These are phyloP conservation scores for Drosophila ficusphila DNA, from an alignment of 1,140 invertebrate genomes.

Conservation along the genomic window DNA sequence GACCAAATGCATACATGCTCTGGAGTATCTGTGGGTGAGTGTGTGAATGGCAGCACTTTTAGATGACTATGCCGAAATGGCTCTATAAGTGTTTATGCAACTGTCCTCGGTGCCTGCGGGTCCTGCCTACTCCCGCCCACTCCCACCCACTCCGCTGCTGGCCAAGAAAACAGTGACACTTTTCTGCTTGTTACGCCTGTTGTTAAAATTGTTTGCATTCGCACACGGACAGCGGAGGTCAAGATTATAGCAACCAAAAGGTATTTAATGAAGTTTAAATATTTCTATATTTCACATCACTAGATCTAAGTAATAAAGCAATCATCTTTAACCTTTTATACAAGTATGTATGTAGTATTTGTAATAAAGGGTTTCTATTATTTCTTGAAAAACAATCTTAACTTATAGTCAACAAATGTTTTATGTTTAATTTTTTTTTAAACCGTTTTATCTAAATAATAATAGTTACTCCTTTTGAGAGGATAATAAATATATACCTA, in stretches of 20 bases:
- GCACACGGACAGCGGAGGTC: constrained; percentile 8
- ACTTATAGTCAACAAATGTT: no score
- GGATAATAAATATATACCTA: no score
- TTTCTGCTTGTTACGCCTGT: constrained; percentile 79
- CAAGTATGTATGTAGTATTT: no score
- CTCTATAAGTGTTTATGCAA: constrained; percentile 79
- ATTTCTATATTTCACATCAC: no score
- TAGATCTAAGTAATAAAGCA: no score
- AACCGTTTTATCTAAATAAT: no score
- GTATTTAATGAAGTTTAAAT: neutral
- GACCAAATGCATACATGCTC: constrained; percentile 59
- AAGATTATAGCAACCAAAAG: neutral
- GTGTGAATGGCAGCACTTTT: constrained; percentile 67
- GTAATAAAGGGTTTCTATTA: no score
- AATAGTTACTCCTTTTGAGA: no score
- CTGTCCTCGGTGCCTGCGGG: constrained; percentile 34
- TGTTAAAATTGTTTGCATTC: constrained; percentile 74
- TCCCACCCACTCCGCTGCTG: constrained; percentile 41
- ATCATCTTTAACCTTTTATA: no score
- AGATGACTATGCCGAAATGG: constrained; percentile 76
- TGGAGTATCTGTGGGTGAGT: constrained; percentile 18
- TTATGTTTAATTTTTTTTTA: no score
- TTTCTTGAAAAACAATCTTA: no score
- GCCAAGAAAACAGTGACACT: constrained; percentile 80
- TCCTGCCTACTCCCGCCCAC: constrained; percentile 9